Percentiles rank a stretch among this genome's conserved stretches.
Evolutionary conservation across 53 echinoderm and acorn worm genomes (phyloP).

Genomic region (Mesocentrotus franciscanus): DNA sequence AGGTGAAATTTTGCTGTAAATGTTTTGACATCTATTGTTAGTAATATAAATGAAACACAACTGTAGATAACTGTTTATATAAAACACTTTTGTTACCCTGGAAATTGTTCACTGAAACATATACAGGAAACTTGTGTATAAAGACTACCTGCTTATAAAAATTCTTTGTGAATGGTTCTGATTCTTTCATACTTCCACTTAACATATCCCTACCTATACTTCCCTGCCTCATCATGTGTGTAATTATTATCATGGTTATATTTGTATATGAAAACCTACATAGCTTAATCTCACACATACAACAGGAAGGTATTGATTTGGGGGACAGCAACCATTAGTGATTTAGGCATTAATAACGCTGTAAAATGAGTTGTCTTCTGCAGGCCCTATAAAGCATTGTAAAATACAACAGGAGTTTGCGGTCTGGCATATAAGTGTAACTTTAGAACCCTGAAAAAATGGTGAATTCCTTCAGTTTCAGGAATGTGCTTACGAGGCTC

Average conservation of each 20-base stretch:
- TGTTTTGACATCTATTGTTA: too few species aligned
- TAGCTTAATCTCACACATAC: not conserved
- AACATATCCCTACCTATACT: not conserved
- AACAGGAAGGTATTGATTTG: not conserved
- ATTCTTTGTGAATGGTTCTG: too few species aligned
- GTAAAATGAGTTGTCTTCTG: not conserved
- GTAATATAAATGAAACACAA: too few species aligned
- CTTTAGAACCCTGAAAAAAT: constrained; percentile 33
- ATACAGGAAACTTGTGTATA: too few species aligned
- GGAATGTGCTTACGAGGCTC: not conserved
- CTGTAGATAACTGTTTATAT: too few species aligned
- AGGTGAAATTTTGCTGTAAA: too few species aligned
- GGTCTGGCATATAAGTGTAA: not conserved
- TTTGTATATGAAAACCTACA: not conserved
- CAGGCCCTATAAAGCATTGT: not conserved
- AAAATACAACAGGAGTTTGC: constrained; percentile 26
- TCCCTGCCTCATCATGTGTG: not conserved
- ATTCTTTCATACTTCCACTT: not conserved
- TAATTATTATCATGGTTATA: not conserved
- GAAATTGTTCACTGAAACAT: too few species aligned
- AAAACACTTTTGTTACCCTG: too few species aligned
- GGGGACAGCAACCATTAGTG: not conserved
- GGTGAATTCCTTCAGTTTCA: constrained; percentile 32
- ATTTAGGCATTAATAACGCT: not conserved
- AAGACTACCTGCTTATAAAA: too few species aligned